phyloP scores from a whole-genome alignment of 2,888 invertebrate genomes.

The Erynnis tages region DNA sequence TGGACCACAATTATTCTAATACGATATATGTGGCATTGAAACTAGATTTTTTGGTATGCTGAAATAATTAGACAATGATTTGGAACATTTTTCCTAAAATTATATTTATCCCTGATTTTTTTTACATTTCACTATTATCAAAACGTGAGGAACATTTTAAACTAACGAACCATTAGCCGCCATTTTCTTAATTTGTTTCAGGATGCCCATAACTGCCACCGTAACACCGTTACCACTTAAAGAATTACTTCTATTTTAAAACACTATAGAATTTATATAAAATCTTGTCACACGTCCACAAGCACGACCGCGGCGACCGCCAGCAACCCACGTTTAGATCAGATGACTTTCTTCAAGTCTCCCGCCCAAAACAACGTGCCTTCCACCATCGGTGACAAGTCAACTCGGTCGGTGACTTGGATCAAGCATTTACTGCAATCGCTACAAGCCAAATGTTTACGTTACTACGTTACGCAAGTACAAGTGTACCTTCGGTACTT shows the following conservation, averaged over 20 bases:
- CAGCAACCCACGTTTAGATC: conserved; percentile 43
- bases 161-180: conserved; percentile 60
- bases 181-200: conserved; percentile 74
- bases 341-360: conserved; percentile 60
- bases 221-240: conserved; percentile 34
- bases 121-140: too few relatives aligned
- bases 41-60: too few relatives aligned
- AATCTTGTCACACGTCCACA: conserved; percentile 28
- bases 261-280: conserved; percentile 32
- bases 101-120: too few relatives aligned
- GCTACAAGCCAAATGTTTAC: background rate
- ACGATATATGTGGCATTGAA: too few relatives aligned
- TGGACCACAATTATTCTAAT: too few relatives aligned
- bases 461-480: conserved; percentile 10
- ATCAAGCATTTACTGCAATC: conserved; percentile 1
- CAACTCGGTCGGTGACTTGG: conserved; percentile 9
- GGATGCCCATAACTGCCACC: conserved; percentile 59
- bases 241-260: too few relatives aligned
- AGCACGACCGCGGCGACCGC: conserved; percentile 49
- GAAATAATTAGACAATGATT: too few relatives aligned
- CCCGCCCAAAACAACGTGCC: conserved; percentile 50
- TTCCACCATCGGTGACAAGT: conserved; percentile 18
- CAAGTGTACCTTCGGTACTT: background rate
- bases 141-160: conserved; percentile 19
- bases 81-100: too few relatives aligned